phyloP scores from a whole-genome alignment of 2,797 vertebrate genomes.

The Margarornis squamiger region DNA sequence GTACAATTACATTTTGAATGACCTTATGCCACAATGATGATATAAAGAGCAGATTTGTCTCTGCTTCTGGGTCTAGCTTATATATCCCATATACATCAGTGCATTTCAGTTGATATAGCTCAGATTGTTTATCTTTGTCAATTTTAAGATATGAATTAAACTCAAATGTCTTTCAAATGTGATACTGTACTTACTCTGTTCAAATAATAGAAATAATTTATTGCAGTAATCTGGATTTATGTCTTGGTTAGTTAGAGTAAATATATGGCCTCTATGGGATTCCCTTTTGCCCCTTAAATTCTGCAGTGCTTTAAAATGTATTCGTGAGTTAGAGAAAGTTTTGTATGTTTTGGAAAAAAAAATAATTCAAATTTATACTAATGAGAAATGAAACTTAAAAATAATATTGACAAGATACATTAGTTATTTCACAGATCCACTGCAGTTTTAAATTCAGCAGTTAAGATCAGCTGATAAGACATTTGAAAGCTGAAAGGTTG shows the following conservation, averaged over 20 bases:
- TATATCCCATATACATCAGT: conserved; percentile 47
- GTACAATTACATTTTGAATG: conserved; percentile 66
- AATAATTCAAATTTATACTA: conserved; percentile 32
- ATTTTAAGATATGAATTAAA: conserved; percentile 72
- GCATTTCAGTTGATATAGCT: conserved; percentile 53
- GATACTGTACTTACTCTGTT: conserved; percentile 68
- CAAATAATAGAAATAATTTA: conserved; percentile 83
- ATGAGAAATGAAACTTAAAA: conserved; percentile 51
- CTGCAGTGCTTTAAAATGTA: conserved; percentile 32
- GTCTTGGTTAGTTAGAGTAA: conserved; percentile 85
- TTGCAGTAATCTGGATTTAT: conserved; percentile 87
- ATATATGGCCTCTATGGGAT: conserved; percentile 83
- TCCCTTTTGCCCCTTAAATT: conserved; percentile 76
- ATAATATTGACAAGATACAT: neutral
- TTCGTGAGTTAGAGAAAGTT: conserved; percentile 45
- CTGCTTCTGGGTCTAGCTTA: conserved; percentile 52
- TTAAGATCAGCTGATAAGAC: conserved; percentile 31
- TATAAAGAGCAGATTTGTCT: conserved; percentile 71
- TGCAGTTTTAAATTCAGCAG: neutral
- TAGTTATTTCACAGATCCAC: neutral
- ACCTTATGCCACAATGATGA: conserved; percentile 60
- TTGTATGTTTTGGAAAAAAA: neutral
- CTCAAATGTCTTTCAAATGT: conserved; percentile 70
- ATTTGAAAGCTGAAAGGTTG: conserved; percentile 45
- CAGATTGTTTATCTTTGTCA: conserved; percentile 55